Base-by-base conservation (phyloP, 2,888 invertebrate species). In the Thysanoteuthis rhombus region DNA sequence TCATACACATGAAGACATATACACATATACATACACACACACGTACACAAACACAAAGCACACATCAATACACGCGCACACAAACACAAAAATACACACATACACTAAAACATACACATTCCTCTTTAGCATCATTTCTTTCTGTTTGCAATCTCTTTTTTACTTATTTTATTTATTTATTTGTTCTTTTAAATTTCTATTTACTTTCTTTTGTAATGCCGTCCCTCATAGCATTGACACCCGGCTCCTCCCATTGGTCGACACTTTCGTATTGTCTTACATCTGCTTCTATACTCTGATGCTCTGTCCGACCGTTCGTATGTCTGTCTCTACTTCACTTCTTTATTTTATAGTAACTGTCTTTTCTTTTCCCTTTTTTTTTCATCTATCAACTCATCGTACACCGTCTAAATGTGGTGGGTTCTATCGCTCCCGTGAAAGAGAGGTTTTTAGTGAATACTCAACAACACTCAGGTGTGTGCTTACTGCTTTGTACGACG, bases 251-350 rank as follows among this genome's bases (percentile, higher is more conserved):
- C 75, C 75, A 75, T 75, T 36, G 75, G 75, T n/a, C 75, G 75
- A 75, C 75, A 75, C 75, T n/a, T 75, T 75, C 75, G 75, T 75
- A 75, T 75, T 75, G 75, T 75, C 75, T 75, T 75, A 75, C 75
- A 75, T 75, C 75, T 75, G 75, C 75, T 75, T 75, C n/a, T 75
- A 75, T 16, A n/a, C n/a, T n/a, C n/a, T 32, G 75, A n/a, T 75
- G n/a, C 75, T 75, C 75, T 12, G 75, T 75, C 75, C n/a, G 52
- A 52, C 52, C 52, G 52, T 22, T 25, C 52, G 22, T 52, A 22
- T 52, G 22, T 25, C 52, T 52, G 5, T 52, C 22, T 36, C 75
- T 75, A n/a, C n/a, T 75, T 36, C 75, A 2, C 36, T n/a, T 36
- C 3, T 75, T 36, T n/a, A 75, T n/a, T 12, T 75, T 75, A 16